phyloP scores from a whole-genome alignment of 1,140 invertebrate genomes.

The Procambarus virginalis region DNA sequence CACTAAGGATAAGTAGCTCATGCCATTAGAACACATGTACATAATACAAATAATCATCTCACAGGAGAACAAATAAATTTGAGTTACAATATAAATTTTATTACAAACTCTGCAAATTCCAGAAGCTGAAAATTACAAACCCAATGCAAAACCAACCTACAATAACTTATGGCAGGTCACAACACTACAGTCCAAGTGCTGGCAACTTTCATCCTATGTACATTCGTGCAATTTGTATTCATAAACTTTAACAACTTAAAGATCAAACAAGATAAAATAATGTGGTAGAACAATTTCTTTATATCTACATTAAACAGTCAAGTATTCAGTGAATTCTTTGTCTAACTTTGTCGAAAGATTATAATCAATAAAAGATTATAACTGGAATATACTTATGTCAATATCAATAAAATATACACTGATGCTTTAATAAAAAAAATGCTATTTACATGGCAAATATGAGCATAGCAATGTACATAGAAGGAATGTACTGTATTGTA shows the following conservation, averaged over 20 bases:
- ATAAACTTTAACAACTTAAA: neutral
- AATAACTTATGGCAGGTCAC: constrained; percentile 1
- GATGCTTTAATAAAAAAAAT: neutral
- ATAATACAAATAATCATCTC: no score
- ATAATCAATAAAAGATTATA: no score
- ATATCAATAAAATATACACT: neutral
- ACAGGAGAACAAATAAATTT: neutral
- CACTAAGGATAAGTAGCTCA: no score
- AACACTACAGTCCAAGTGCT: neutral
- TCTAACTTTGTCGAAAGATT: neutral
- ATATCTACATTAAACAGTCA: neutral
- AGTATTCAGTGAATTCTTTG: neutral
- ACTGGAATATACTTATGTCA: neutral
- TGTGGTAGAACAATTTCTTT: neutral
- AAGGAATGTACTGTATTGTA: neutral
- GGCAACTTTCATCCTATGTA: neutral
- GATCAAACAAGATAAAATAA: neutral
- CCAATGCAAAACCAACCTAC: neutral
- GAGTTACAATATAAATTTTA: neutral
- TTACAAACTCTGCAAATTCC: constrained; percentile 1
- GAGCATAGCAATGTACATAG: neutral
- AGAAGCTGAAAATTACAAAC: neutral
- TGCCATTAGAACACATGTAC: no score
- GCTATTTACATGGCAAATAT: neutral
- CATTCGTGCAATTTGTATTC: neutral